Percentiles rank a stretch among this genome's conserved stretches.
Evolutionary conservation across 2,113 vertebrate species (phyloP).

Genomic region (Rhea pennata): DNA sequence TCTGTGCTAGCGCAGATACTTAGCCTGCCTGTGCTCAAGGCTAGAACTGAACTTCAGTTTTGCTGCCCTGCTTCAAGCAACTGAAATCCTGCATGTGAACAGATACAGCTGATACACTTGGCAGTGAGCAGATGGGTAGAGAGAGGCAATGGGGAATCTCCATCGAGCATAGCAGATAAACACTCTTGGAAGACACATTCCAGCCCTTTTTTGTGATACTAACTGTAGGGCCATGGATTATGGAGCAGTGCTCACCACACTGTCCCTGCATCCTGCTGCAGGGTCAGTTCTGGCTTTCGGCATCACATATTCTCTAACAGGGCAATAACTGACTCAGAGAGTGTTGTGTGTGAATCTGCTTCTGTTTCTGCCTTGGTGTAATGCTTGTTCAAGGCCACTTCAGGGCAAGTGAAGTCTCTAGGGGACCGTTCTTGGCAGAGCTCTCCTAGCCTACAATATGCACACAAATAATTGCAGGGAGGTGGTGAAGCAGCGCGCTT

Average conservation of each 20-base stretch:
- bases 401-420: background rate
- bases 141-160: background rate
- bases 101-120: background rate
- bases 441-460: background rate
- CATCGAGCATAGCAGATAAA: background rate
- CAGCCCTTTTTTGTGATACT: background rate
- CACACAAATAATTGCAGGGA: background rate
- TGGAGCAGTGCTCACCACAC: background rate
- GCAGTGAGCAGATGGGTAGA: background rate
- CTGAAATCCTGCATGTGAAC: fast-evolving
- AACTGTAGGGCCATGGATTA: background rate
- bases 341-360: background rate
- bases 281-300: background rate
- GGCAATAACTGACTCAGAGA: background rate
- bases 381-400: background rate
- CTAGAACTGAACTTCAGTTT: background rate
- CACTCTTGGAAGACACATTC: background rate
- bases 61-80: background rate
- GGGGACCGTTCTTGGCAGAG: background rate
- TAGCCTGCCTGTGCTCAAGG: background rate
- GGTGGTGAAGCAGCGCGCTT: background rate
- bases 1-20: background rate
- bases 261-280: fast-evolving
- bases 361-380: background rate
- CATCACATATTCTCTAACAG: background rate